Percentiles rank a stretch among this genome's conserved stretches.
phyloP scores from a whole-genome alignment of 2,113 vertebrate species.

The Sclerurus mexicanus region DNA sequence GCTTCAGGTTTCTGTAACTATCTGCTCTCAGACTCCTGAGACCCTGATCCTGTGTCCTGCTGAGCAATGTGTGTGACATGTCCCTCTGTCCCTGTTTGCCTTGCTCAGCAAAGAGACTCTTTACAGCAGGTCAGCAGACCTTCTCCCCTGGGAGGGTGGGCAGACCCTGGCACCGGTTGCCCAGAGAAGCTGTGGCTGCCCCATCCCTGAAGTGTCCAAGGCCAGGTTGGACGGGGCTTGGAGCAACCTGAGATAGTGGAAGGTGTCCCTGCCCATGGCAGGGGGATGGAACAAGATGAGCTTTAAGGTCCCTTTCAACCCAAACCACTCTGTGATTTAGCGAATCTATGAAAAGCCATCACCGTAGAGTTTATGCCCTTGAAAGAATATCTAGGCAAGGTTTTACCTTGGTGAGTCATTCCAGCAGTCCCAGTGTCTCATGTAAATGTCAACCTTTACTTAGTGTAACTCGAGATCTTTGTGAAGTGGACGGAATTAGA shows the following conservation, averaged over 20 bases:
- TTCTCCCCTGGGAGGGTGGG: not conserved
- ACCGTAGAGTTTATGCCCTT: slow-evolving; percentile 46
- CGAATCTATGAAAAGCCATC: not conserved
- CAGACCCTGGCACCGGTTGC: not conserved
- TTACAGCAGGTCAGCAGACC: not conserved
- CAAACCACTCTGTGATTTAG: not conserved
- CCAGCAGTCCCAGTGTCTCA: slow-evolving; percentile 55
- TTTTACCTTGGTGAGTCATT: slow-evolving; percentile 70
- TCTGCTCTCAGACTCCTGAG: not conserved
- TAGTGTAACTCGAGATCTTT: slow-evolving; percentile 77
- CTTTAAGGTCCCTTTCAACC: not conserved
- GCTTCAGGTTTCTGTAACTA: not conserved
- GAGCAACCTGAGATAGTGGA: not conserved
- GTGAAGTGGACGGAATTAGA: slow-evolving; percentile 77
- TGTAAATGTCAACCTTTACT: slow-evolving; percentile 80
- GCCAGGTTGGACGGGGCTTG: not conserved
- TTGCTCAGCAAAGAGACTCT: not conserved
- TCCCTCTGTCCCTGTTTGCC: not conserved
- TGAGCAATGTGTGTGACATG: not conserved
- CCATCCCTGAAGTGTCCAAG: not conserved
- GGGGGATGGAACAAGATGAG: fast-evolving
- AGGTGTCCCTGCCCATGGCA: not conserved
- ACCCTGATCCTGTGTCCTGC: not conserved
- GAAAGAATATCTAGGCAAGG: slow-evolving; percentile 60
- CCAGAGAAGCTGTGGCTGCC: not conserved